These are phyloP conservation scores for Kuschelorhynchus macadamiae DNA, from an alignment of 2,888 invertebrate species.

Conservation along the genomic window DNA sequence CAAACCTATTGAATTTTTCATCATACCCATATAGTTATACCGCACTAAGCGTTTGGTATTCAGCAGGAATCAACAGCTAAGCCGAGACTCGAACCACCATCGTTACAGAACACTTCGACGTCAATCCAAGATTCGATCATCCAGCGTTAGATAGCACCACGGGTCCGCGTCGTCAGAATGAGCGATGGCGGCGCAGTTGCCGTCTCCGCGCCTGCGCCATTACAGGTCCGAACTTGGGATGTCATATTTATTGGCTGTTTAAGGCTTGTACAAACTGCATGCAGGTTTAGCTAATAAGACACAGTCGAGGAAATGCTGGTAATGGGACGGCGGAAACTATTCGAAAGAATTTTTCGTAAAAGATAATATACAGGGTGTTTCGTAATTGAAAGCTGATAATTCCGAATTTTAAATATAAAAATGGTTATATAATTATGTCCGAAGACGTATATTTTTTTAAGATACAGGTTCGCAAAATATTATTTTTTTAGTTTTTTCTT, in stretches of 20 bases:
- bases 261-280: conserved; percentile 47
- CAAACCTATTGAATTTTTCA: not conserved
- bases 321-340: not conserved
- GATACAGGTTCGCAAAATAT: too few species aligned
- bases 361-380: too few species aligned
- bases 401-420: too few species aligned
- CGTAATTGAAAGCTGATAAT: too few species aligned
- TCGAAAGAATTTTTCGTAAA: too few species aligned
- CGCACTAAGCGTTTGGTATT: conserved; percentile 62
- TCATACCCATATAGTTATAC: conserved; percentile 23
- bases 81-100: conserved; percentile 54
- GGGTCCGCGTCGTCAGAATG: conserved; percentile 63
- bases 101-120: conserved; percentile 58
- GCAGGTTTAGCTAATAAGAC: conserved; percentile 23
- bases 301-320: not conserved
- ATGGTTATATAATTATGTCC: too few species aligned
- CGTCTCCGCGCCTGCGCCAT: conserved; percentile 69
- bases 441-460: too few species aligned
- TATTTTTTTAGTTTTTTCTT: too few species aligned
- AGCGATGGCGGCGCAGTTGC: conserved; percentile 69
- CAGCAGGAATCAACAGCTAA: conserved; percentile 58
- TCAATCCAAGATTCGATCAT: conserved; percentile 48
- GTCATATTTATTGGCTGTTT: conserved; percentile 31
- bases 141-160: conserved; percentile 51
- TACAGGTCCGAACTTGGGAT: conserved; percentile 66